phyloP scores from a whole-genome alignment of 2,113 vertebrate genomes.

The Phainopepla nitens region DNA sequence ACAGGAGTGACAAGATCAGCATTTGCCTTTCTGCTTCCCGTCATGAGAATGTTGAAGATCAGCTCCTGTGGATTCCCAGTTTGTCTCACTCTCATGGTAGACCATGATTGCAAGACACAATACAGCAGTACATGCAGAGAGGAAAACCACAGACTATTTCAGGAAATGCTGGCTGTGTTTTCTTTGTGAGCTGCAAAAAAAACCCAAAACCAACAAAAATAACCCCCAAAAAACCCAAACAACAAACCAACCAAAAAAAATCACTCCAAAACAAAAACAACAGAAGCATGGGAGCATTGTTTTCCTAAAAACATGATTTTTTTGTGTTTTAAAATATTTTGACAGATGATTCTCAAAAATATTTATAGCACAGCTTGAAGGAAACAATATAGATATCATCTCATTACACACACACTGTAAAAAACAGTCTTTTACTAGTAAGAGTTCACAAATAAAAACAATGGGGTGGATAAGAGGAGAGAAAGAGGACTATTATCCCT shows the following conservation, averaged over 20 bases:
- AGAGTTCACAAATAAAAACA: slow-evolving; percentile 8
- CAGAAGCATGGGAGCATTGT: not conserved
- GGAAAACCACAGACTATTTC: not conserved
- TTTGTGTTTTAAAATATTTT: not conserved
- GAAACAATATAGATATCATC: not conserved
- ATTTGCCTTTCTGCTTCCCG: not conserved
- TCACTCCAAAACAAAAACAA: not conserved
- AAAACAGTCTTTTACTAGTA: not conserved
- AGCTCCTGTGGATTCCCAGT: not conserved
- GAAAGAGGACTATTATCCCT: slow-evolving; percentile 8
- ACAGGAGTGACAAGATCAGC: not conserved
- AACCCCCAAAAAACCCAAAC: not conserved
- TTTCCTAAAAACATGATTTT: not conserved
- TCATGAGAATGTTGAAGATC: not conserved
- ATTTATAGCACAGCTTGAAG: slow-evolving; percentile 14
- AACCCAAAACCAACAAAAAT: too few species aligned
- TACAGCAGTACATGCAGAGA: not conserved
- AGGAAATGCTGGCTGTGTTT: not conserved
- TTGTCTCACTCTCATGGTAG: not conserved
- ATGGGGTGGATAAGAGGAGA: not conserved
- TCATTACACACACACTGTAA: not conserved
- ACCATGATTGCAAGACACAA: not conserved
- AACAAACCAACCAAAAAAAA: not conserved
- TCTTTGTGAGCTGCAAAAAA: not conserved
- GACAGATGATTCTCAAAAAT: not conserved